Base-by-base conservation (phyloP, 1,140 invertebrate genomes). In the Mizuhopecten yessoensis region DNA sequence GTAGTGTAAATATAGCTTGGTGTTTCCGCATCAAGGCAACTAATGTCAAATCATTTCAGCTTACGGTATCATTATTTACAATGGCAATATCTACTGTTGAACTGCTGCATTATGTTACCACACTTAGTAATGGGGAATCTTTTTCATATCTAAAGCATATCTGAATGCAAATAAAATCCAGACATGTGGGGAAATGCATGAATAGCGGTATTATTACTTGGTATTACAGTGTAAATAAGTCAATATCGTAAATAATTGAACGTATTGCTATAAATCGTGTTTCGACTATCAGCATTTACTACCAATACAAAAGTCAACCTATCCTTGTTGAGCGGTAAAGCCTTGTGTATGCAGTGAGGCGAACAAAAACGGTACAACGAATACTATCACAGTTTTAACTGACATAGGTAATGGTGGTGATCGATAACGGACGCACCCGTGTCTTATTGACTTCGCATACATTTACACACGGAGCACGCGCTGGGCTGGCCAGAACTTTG, bases 221-320 rank as follows among this genome's bases (percentile, higher is more conserved):
- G 20, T 49, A 10, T 49, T 49, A 20, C 45, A 49, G 45, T 15
- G 45, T 49, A 9, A 49, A 49, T 49, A 20, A 49, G 45, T 49
- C 20, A 20, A 49, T 29, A 75, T 75, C 57, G 57, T 75, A 29
- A 75, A 75, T 75, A 75, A 75, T 75, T 75, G 23, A 75, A n/a
- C 7, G 57, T 75, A 29, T 75, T 75, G 57, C 57, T 75, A 75
- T 75, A 75, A 75, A 75, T 75, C 57, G 57, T 75, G 57, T 75
- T 75, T 75, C 57, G 0, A 75, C 57, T 75, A 75, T 75, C 29
- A n/a, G n/a, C n/a, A n/a, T n/a, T n/a, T n/a, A n/a, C n/a, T 75
- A 29, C 29, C 57, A n/a, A 23, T 13, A 75, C n/a, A 75, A 1
- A 75, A 75, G 1, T 17, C 23, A 75, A 57, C 45, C 2, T 2